Conservation (phyloP, 2,888 invertebrate species). For the Scaptomyza polygonia region DNA sequence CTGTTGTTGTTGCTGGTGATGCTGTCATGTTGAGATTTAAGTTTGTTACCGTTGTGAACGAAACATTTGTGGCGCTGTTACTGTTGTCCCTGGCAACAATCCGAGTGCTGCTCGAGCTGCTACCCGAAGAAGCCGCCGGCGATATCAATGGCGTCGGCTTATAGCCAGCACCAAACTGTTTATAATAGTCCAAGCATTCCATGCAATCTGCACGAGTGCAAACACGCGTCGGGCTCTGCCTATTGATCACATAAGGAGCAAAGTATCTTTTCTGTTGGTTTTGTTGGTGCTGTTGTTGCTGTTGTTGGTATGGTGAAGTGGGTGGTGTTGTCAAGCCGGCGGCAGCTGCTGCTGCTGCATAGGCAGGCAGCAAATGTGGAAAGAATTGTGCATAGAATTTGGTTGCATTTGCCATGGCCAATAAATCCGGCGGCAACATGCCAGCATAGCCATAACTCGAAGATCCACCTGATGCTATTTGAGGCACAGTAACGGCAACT, state of each 20-base stretch:
- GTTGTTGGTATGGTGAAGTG: conserved; percentile 64
- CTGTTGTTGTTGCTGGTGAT: background rate
- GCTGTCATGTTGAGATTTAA: conserved; percentile 57
- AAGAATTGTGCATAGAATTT: conserved; percentile 82
- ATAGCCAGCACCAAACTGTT: conserved; percentile 55
- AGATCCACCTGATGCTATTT: background rate
- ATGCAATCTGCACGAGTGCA: conserved; percentile 73
- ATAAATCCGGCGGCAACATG: conserved; percentile 71
- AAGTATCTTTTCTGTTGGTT: conserved; percentile 74
- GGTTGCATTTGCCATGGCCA: conserved; percentile 81
- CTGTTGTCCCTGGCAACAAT: conserved; percentile 33
- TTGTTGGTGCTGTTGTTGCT: conserved; percentile 43
- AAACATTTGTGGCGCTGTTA: conserved; percentile 56
- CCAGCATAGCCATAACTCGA: conserved; percentile 44
- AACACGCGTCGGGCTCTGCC: conserved; percentile 41
- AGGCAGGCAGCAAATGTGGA: conserved; percentile 79
- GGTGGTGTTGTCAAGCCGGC: conserved; percentile 66
- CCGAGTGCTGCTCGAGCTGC: conserved; percentile 66
- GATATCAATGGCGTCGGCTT: conserved; percentile 67
- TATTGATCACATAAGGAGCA: conserved; percentile 70
- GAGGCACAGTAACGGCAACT: conserved; percentile 1
- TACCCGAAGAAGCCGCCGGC: conserved; percentile 72
- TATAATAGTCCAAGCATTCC: conserved; percentile 78
- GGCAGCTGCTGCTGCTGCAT: conserved; percentile 72
- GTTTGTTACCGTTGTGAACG: conserved; percentile 75